Evolutionary conservation across 2,888 invertebrate genomes (phyloP).

Genomic region (Amphiduros pacificus): DNA sequence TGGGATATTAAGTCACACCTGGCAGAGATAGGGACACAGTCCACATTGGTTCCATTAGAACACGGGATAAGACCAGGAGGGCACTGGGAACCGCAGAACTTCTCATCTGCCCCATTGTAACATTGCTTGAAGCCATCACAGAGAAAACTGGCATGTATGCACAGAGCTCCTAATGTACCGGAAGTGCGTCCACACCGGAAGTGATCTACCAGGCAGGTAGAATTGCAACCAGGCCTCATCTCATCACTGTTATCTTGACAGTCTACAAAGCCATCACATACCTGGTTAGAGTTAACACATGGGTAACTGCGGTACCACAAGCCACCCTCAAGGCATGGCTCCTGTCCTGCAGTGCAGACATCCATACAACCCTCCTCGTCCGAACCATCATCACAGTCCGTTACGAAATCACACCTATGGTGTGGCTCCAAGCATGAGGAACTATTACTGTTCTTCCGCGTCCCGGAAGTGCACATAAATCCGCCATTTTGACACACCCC

Average conservation of each 20-base stretch:
- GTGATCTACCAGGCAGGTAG: not conserved
- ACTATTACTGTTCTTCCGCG: not conserved
- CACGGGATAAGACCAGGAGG: too few species aligned
- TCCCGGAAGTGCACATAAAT: conserved; percentile 11
- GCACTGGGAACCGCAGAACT: too few species aligned
- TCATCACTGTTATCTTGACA: conserved; percentile 11
- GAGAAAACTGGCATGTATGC: not conserved
- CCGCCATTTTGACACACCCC: conserved; percentile 10
- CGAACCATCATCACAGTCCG: conserved; percentile 1
- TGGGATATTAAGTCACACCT: too few species aligned
- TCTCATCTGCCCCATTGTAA: conserved; percentile 5
- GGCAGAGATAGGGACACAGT: too few species aligned
- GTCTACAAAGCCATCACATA: conserved; percentile 12
- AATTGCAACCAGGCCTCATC: not conserved
- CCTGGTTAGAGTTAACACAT: not conserved
- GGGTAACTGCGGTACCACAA: conserved; percentile 4
- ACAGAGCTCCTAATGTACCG: conserved; percentile 1
- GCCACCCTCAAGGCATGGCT: not conserved
- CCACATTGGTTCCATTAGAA: too few species aligned
- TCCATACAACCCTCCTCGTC: conserved; percentile 11
- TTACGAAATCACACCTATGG: conserved; percentile 2
- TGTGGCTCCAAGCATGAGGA: conserved; percentile 1
- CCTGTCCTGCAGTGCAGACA: not conserved
- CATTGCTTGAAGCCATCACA: conserved; percentile 2
- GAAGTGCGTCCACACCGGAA: conserved; percentile 2